Percentiles rank a stretch among this genome's conserved stretches.
phyloP scores from a whole-genome alignment of 2,113 vertebrate species.

The Sarotherodon lohbergeri region DNA sequence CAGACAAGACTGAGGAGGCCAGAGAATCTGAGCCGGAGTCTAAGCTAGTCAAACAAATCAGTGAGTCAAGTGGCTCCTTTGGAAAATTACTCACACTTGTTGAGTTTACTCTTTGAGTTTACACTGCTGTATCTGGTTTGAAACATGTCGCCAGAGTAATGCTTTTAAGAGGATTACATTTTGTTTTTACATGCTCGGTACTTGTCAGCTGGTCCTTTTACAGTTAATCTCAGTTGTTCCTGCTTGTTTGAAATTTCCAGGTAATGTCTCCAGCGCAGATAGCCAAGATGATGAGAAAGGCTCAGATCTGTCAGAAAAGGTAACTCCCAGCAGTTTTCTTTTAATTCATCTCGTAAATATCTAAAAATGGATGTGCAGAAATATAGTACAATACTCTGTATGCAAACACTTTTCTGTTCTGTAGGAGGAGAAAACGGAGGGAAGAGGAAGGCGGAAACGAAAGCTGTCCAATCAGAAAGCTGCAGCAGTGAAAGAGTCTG shows the following conservation, averaged over 20 bases:
- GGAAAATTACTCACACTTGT: too few relatives aligned
- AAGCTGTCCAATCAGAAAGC: conserved; percentile 34
- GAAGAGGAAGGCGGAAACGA: conserved; percentile 43
- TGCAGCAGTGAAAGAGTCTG: conserved; percentile 15
- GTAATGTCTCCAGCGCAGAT: conserved; percentile 49
- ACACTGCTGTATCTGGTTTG: not conserved
- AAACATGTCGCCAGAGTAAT: not conserved
- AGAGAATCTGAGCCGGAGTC: not conserved
- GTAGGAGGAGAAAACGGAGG: conserved; percentile 55
- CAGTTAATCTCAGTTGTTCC: not conserved
- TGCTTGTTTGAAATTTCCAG: conserved; percentile 21
- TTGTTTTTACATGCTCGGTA: not conserved
- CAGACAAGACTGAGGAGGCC: not conserved
- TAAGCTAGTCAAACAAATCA: conserved; percentile 51
- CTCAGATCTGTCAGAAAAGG: conserved; percentile 56
- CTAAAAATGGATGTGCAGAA: not conserved
- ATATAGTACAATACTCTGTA: rapidly evolving
- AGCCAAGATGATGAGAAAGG: conserved; percentile 54
- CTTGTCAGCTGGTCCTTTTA: not conserved
- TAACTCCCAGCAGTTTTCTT: not conserved
- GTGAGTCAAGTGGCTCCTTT: conserved; percentile 43
- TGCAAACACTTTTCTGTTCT: not conserved
- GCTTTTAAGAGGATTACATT: not conserved
- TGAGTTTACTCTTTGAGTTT: not conserved
- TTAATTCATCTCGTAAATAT: not conserved